A percentile compares a stretch with the other conserved stretches of the same genome.
Evolutionary conservation across 2,113 vertebrate species (phyloP).

Genomic region (Gadus macrocephalus): DNA sequence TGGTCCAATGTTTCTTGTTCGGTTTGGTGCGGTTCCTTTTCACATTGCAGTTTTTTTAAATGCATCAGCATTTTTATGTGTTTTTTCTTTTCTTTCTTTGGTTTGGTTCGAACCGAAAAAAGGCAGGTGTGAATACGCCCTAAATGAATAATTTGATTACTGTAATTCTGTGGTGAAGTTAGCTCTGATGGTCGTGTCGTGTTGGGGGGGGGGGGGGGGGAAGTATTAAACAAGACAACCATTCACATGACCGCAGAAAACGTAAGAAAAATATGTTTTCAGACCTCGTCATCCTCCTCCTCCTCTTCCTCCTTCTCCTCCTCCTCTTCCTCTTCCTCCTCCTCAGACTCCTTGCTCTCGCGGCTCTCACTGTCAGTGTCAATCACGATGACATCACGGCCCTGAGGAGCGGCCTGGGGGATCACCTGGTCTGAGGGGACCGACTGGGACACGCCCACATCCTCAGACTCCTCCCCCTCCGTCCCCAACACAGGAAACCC

Average conservation of each 20-base stretch:
- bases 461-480: slow-evolving; percentile 59
- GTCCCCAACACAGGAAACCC: slow-evolving; percentile 72
- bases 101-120: no score
- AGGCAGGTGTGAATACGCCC: no score
- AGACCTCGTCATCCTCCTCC: slow-evolving; percentile 19
- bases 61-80: no score
- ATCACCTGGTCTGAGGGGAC: slow-evolving; percentile 79
- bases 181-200: no score
- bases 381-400: slow-evolving; percentile 86
- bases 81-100: no score
- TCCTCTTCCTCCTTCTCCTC: slow-evolving; percentile 77
- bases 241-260: not conserved
- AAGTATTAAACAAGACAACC: not conserved
- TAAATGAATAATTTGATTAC: no score
- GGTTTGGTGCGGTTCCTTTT: no score
- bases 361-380: slow-evolving; percentile 89
- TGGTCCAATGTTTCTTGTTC: no score
- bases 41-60: no score
- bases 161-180: no score
- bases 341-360: slow-evolving; percentile 81
- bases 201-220: no score
- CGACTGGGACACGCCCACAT: slow-evolving; percentile 78
- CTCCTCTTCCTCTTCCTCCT: slow-evolving; percentile 74
- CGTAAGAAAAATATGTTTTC: not conserved
- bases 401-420: slow-evolving; percentile 70